Base-by-base conservation (phyloP, 2,888 invertebrate genomes). In the Hermaeophaga mercurialis region DNA sequence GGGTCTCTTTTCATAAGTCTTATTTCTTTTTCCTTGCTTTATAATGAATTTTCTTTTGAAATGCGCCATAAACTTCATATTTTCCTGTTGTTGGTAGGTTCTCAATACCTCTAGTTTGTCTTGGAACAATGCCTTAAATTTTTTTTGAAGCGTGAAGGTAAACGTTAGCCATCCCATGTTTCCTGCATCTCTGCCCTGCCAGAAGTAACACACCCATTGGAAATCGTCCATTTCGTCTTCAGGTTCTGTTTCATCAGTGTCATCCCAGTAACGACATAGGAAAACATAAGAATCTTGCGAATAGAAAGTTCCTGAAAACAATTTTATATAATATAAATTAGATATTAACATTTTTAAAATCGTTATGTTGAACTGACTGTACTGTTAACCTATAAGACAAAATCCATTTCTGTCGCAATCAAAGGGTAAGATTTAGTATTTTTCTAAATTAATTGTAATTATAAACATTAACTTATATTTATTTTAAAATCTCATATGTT, bases 161-260 rank as follows among this genome's bases (percentile, higher is more conserved):
- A 99, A 99, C 0, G 96, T 98, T 0, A 99, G 83, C 97, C 98
- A 99, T 56, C 98, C 99, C 97, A 99, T 99, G 79, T 99, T 98
- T 59, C 91, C 89, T 1, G 98, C 98, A 73, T 95, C 91, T 47
- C 92, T 82, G 0, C 98, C 98, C 80, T 99, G 99, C 99, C 99
- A 99, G 81, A 99, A 99, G 80, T 99, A 99, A n/a, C 98, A 97
- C 43, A 96, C 93, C 80, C 96, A 96, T 73, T 94, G 92, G 71
- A 89, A 91, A 50, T 77, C 79, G 72, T 71, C 71, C 43, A 59
- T 63, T 9, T 71, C 70, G 12, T 64, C 64, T n/a, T 73, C 69
- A 0, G 75, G 72, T 52, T 75, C 76, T 1, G 67, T 69, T 3
- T 83, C 80, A 9, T 82, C 83, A 1, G 78, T 80, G 49, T 84